These are phyloP conservation scores for Rhinolophus ferrumequinum DNA, from an alignment of 2,113 vertebrate genomes.

Conservation along the genomic window DNA sequence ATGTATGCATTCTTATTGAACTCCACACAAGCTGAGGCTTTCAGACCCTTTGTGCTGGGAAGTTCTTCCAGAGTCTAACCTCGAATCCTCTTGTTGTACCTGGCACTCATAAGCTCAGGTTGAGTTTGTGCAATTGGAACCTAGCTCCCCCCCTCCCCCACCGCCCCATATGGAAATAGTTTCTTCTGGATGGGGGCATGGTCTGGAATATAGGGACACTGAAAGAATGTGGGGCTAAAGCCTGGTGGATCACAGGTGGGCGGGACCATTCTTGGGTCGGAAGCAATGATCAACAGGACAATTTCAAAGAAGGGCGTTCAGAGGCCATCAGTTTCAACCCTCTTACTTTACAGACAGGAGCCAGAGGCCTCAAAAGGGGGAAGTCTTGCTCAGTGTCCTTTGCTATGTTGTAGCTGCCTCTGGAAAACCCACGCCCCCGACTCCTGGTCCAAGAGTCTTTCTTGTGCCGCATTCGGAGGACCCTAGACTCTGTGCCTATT, in stretches of 20 bases:
- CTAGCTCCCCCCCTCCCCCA: not conserved
- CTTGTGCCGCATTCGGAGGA: not conserved
- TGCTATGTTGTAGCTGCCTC: not conserved
- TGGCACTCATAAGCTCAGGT: not conserved
- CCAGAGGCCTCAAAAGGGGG: not conserved
- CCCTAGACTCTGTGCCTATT: not conserved
- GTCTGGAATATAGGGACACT: not conserved
- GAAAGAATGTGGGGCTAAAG: not conserved
- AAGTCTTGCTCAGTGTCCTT: not conserved
- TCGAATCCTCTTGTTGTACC: not conserved
- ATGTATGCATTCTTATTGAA: not conserved
- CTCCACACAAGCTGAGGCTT: not conserved
- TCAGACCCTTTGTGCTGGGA: not conserved
- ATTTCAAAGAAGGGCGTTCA: not conserved
- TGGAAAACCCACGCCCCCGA: not conserved
- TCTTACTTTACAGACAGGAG: not conserved
- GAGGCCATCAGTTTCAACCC: not conserved
- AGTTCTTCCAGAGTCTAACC: conserved; percentile 20
- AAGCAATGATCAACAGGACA: not conserved
- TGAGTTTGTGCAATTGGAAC: not conserved
- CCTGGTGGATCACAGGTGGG: not conserved
- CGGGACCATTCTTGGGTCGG: not conserved
- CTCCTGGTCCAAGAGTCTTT: not conserved
- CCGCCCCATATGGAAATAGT: not conserved
- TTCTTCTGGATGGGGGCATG: not conserved